Conservation (phyloP, 2,888 invertebrate genomes). For the Erpobdella octoculata region DNA sequence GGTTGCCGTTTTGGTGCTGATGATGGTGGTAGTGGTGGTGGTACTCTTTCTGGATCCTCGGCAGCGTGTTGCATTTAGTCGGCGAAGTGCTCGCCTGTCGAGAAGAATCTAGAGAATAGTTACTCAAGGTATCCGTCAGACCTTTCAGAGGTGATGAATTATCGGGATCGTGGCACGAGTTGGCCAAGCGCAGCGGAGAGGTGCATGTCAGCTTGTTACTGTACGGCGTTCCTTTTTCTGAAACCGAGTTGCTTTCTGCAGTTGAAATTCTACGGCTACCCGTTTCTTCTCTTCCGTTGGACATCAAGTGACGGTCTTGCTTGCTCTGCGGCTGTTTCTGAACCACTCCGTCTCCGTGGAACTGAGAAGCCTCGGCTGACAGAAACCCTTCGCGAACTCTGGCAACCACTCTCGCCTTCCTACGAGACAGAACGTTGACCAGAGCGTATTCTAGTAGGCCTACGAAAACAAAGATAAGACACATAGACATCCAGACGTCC, state of each 20-base stretch:
- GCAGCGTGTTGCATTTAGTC: not conserved
- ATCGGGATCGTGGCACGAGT: not conserved
- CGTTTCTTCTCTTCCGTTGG: not conserved
- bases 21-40: slow-evolving; percentile 2
- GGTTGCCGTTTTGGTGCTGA: not conserved
- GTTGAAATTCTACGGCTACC: not conserved
- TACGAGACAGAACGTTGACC: slow-evolving; percentile 41
- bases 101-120: not conserved
- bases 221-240: not conserved
- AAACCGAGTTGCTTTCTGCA: not conserved
- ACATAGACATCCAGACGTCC: slow-evolving; percentile 51
- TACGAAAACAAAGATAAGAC: slow-evolving; percentile 40
- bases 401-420: slow-evolving; percentile 29
- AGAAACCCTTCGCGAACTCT: not conserved
- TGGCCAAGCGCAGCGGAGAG: not conserved
- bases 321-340: not conserved
- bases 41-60: not conserved
- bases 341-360: too few relatives aligned
- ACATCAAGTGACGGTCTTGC: not conserved
- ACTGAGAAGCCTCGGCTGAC: not conserved
- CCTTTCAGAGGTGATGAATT: not conserved
- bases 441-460: slow-evolving; percentile 41
- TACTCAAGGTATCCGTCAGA: not conserved
- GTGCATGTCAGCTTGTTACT: not conserved
- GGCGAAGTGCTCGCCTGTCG: not conserved